Evolutionary conservation across 1,140 invertebrate genomes (phyloP).

Genomic region (Magallana angulata): DNA sequence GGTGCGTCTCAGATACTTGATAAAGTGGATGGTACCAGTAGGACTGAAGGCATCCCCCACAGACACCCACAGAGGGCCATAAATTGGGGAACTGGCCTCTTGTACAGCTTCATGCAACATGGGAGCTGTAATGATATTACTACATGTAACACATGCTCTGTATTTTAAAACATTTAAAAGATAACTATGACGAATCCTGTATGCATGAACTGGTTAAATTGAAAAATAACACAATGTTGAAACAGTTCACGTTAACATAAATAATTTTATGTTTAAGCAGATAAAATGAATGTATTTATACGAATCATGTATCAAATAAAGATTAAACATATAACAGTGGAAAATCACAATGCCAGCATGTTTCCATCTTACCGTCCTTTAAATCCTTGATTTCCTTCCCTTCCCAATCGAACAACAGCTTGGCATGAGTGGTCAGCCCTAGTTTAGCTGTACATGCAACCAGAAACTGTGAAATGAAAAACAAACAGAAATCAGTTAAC

Average conservation of each 20-base stretch:
- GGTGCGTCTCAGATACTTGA: slow-evolving; percentile 69
- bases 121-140: slow-evolving; percentile 63
- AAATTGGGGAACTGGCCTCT: slow-evolving; percentile 68
- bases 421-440: slow-evolving; percentile 72
- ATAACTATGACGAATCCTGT: too few species aligned
- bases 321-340: too few species aligned
- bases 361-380: slow-evolving; percentile 70
- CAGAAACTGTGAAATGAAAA: slow-evolving; percentile 72
- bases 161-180: too few species aligned
- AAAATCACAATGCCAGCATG: too few species aligned
- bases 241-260: too few species aligned
- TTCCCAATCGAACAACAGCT: slow-evolving; percentile 76
- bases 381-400: slow-evolving; percentile 74
- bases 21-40: slow-evolving; percentile 72
- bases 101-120: slow-evolving; percentile 75
- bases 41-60: slow-evolving; percentile 77
- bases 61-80: slow-evolving; percentile 79
- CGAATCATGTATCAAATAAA: too few species aligned
- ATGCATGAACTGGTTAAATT: too few species aligned
- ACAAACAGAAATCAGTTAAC: background rate
- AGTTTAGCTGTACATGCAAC: slow-evolving; percentile 74
- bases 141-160: too few species aligned
- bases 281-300: too few species aligned
- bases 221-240: too few species aligned
- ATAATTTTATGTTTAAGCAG: too few species aligned